Conservation (phyloP, 2,797 vertebrate species). For the Halcyon smyrnensis region DNA sequence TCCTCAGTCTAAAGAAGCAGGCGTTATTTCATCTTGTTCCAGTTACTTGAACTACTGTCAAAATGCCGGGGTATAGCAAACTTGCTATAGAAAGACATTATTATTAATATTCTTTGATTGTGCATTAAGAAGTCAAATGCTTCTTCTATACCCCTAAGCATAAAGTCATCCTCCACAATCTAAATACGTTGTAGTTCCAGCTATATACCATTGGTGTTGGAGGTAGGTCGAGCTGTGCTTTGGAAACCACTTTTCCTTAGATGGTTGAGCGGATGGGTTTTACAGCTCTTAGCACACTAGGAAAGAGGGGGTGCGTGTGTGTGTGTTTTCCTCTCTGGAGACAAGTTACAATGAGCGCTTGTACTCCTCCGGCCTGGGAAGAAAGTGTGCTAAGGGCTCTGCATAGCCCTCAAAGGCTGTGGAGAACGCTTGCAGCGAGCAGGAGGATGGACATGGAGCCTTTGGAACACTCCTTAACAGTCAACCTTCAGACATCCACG, state of each 20-base stretch:
- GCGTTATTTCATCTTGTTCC: not conserved
- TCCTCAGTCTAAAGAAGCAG: not conserved
- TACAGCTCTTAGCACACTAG: not conserved
- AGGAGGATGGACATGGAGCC: not conserved
- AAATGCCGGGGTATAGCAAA: not conserved
- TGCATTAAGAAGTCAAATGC: not conserved
- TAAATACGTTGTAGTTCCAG: not conserved
- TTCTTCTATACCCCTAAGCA: not conserved
- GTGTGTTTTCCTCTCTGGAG: not conserved
- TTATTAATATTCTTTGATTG: not conserved
- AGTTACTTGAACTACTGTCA: not conserved
- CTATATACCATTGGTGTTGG: not conserved
- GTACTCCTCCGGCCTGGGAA: accelerated
- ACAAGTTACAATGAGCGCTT: not conserved
- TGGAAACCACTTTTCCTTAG: not conserved
- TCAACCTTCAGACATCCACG: accelerated
- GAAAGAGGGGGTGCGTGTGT: not conserved
- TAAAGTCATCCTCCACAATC: not conserved
- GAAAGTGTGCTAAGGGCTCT: not conserved
- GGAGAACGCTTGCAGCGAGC: not conserved
- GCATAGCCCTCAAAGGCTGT: not conserved
- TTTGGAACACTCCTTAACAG: not conserved
- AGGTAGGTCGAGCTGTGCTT: not conserved
- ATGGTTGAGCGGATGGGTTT: not conserved
- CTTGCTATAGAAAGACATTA: not conserved